Evolutionary conservation across 2,113 vertebrate species (phyloP).

Genomic region (Eublepharis macularius): DNA sequence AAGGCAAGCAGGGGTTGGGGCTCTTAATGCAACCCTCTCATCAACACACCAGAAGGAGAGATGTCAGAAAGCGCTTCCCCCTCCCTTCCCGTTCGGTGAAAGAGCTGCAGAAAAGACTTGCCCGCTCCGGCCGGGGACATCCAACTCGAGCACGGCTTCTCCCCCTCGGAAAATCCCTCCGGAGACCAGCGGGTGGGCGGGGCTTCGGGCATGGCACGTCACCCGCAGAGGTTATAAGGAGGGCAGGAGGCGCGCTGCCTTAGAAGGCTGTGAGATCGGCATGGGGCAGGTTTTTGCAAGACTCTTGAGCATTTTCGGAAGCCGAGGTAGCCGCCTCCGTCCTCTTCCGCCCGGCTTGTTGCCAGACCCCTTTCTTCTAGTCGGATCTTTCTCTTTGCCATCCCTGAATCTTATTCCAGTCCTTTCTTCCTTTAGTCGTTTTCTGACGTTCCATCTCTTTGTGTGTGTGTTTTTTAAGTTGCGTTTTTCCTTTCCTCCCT

Average conservation of each 20-base stretch:
- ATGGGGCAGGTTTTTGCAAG: conserved; percentile 16
- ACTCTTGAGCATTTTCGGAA: conserved; percentile 25
- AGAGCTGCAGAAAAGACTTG: no score
- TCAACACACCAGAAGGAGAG: neutral
- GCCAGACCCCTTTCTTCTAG: no score
- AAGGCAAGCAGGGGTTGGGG: no score
- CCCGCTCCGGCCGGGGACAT: neutral
- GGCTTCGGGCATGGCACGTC: neutral
- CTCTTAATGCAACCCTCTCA: no score
- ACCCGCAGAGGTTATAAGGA: neutral
- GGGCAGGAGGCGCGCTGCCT: neutral
- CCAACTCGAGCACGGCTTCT: neutral
- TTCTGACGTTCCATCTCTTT: no score
- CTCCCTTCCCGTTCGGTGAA: neutral
- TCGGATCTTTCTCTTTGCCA: no score
- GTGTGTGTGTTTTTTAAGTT: no score
- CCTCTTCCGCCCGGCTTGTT: no score
- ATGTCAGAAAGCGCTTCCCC: neutral
- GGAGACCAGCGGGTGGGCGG: neutral
- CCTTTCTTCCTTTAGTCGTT: neutral
- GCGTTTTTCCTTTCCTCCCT: no score
- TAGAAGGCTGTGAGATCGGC: neutral
- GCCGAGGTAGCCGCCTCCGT: neutral
- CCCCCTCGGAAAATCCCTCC: neutral
- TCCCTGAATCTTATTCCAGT: no score